A percentile compares a stretch with the other conserved stretches of the same genome.
Conservation (phyloP, 2,888 invertebrate genomes). For the Pachydiplax longipennis region DNA sequence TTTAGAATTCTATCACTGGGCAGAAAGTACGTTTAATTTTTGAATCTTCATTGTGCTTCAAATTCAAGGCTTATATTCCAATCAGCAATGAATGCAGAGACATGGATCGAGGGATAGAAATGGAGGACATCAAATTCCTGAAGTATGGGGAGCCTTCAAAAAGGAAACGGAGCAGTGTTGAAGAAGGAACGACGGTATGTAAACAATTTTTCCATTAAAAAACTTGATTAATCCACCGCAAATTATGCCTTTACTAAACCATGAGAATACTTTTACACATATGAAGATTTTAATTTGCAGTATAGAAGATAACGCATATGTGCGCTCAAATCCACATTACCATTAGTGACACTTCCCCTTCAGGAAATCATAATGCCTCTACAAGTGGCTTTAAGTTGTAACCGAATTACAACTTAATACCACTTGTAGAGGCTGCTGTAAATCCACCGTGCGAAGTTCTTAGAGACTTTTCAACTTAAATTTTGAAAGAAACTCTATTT, state of each 20-base stretch:
- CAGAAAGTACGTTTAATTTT: too few relatives aligned
- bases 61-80: slow-evolving; percentile 58
- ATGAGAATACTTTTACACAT: background rate
- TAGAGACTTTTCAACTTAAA: background rate
- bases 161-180: slow-evolving; percentile 47
- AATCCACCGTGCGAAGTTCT: background rate
- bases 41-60: background rate
- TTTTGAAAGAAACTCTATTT: too few relatives aligned
- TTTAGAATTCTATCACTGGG: too few relatives aligned
- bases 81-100: slow-evolving; percentile 59
- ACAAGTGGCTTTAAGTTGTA: too few relatives aligned
- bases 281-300: background rate
- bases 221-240: background rate
- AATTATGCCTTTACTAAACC: too few relatives aligned
- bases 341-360: background rate
- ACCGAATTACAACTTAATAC: background rate
- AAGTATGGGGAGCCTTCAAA: slow-evolving; percentile 50
- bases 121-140: slow-evolving; percentile 51
- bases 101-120: slow-evolving; percentile 56
- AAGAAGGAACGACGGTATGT: background rate
- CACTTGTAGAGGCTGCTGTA: background rate
- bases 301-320: background rate
- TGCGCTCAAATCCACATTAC: background rate
- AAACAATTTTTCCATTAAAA: background rate
- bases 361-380: too few relatives aligned